These are phyloP conservation scores for Dryococelus australis DNA, from an alignment of 2,888 invertebrate genomes.

Conservation along the genomic window DNA sequence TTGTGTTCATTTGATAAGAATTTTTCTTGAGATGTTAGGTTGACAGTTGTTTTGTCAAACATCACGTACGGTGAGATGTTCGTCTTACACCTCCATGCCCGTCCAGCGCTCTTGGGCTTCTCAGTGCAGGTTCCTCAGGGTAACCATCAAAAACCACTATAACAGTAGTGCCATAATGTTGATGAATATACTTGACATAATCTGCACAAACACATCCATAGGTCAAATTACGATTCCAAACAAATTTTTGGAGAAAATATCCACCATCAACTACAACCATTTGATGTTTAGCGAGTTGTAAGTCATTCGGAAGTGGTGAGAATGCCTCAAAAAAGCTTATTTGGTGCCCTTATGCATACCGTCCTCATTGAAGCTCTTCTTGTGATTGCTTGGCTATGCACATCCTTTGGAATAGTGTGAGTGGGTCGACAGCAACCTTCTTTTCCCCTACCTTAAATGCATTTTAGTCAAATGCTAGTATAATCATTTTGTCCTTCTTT, in stretches of 20 bases:
- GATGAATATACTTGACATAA: neutral
- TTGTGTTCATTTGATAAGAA: neutral
- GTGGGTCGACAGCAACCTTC: neutral
- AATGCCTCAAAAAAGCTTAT: neutral
- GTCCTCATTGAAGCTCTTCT: neutral
- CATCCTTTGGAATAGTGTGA: constrained; percentile 17
- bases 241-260: neutral
- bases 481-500: neutral
- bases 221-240: neutral
- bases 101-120: neutral
- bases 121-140: neutral
- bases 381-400: constrained; percentile 3
- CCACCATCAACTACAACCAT: no score
- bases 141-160: constrained; percentile 8
- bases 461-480: neutral
- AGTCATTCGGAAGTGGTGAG: no score
- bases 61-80: neutral
- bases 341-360: constrained; percentile 17
- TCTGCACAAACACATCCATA: neutral
- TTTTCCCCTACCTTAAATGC: neutral
- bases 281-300: no score
- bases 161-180: neutral
- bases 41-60: neutral
- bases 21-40: neutral
- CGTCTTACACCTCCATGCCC: neutral